Evolutionary conservation across 2,888 invertebrate genomes (phyloP).

Genomic region (Apamea crenata): DNA sequence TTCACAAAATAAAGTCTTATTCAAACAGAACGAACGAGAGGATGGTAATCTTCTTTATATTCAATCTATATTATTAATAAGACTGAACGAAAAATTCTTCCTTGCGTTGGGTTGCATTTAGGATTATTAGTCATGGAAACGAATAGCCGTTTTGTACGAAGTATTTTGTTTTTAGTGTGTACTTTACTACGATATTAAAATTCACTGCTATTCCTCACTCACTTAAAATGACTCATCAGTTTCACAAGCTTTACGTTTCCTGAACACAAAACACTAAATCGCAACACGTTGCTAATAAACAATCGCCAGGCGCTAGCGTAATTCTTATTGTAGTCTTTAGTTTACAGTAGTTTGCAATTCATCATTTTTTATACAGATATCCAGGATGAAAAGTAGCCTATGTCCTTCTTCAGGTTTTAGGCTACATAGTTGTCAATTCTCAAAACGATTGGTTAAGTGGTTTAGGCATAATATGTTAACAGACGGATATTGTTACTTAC

Average conservation of each 20-base stretch:
- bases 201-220: background rate
- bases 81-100: background rate
- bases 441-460: background rate
- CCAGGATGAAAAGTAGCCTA: background rate
- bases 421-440: no score
- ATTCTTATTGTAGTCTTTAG: background rate
- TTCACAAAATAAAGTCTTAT: background rate
- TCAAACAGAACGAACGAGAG: background rate
- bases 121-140: background rate
- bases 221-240: background rate
- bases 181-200: background rate
- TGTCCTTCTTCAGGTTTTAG: no score
- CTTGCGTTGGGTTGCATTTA: background rate
- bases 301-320: slow-evolving; percentile 27
- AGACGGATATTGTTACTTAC: no score
- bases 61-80: background rate
- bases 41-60: background rate
- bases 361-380: background rate
- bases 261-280: slow-evolving; percentile 8
- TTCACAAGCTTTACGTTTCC: background rate
- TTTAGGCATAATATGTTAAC: no score
- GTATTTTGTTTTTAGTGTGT: background rate
- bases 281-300: slow-evolving; percentile 27
- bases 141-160: background rate
- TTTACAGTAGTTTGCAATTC: background rate